Evolutionary conservation across 2,113 vertebrate species (phyloP).

Genomic region (Pleuronectes platessa): DNA sequence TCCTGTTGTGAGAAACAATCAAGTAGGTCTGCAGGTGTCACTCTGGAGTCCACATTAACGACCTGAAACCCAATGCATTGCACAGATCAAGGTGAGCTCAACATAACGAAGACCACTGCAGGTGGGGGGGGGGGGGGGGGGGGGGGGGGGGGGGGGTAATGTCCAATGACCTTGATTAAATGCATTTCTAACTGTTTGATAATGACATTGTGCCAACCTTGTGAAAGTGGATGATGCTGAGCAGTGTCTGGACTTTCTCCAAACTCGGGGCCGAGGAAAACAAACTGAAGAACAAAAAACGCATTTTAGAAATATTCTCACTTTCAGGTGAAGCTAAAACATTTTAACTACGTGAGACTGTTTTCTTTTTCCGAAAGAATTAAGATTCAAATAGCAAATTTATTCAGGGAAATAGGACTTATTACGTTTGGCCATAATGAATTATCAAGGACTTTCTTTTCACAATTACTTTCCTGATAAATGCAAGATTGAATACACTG

Average conservation of each 20-base stretch:
- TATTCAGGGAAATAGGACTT: too few species aligned
- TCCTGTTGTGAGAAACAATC: conserved; percentile 87
- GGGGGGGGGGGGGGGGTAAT: too few species aligned
- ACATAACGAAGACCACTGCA: not conserved
- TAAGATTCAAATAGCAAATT: too few species aligned
- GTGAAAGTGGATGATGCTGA: conserved; percentile 83
- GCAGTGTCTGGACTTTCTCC: conserved; percentile 86
- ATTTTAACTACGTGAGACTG: too few species aligned
- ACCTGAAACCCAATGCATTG: conserved; percentile 79
- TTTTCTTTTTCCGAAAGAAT: too few species aligned
- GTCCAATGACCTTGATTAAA: too few species aligned
- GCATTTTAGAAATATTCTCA: not conserved
- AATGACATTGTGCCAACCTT: conserved; percentile 82
- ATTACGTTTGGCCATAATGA: too few species aligned
- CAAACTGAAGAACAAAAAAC: conserved; percentile 79
- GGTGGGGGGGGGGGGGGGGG: too few species aligned
- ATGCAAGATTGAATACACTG: too few species aligned
- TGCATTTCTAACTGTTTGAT: not conserved
- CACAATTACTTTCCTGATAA: too few species aligned
- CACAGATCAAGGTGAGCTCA: not conserved
- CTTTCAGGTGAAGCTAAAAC: not conserved
- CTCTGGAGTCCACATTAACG: conserved; percentile 71
- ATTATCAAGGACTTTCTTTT: too few species aligned
- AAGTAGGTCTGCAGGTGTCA: conserved; percentile 87
- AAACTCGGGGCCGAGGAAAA: conserved; percentile 84